Percentiles rank a stretch among this genome's conserved stretches.
These are phyloP conservation scores for Ctena decussata DNA, from an alignment of 2,888 invertebrate species.

Conservation along the genomic window DNA sequence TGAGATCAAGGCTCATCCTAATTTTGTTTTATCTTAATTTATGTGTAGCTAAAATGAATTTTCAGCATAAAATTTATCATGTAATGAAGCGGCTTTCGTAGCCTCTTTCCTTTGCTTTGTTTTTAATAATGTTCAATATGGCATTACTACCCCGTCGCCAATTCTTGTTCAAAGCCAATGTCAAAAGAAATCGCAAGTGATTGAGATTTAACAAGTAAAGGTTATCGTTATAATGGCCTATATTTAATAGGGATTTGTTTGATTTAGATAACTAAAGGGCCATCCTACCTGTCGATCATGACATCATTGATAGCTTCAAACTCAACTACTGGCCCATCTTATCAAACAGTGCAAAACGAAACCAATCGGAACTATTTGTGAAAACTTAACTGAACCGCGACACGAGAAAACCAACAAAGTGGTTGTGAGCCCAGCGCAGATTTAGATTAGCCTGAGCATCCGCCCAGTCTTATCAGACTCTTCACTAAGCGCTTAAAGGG, in stretches of 20 bases:
- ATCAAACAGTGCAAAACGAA: not conserved
- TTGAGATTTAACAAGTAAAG: conserved; percentile 52
- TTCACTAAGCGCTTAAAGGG: too few relatives aligned
- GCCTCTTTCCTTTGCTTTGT: not conserved
- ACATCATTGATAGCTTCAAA: not conserved
- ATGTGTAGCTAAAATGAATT: conserved; percentile 11
- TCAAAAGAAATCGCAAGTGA: conserved; percentile 50
- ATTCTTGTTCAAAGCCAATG: conserved; percentile 21
- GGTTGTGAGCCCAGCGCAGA: too few relatives aligned
- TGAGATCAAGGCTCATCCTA: not conserved
- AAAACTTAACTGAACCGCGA: too few relatives aligned
- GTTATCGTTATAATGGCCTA: conserved; percentile 44
- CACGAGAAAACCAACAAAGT: too few relatives aligned
- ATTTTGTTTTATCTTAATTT: conserved; percentile 5
- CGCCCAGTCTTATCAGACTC: too few relatives aligned
- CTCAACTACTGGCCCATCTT: not conserved
- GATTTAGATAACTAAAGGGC: conserved; percentile 37
- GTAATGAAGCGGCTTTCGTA: not conserved
- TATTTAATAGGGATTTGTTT: conserved; percentile 48
- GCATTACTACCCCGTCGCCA: not conserved
- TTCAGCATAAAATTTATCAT: conserved; percentile 12
- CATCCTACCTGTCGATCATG: conserved; percentile 27
- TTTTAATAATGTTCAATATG: conserved; percentile 9
- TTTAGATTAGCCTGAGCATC: too few relatives aligned
- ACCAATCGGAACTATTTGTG: too few relatives aligned